A percentile compares a stretch with the other conserved stretches of the same genome.
Evolutionary conservation across 2,888 invertebrate species (phyloP).

Genomic region (Amphipoea oculea): DNA sequence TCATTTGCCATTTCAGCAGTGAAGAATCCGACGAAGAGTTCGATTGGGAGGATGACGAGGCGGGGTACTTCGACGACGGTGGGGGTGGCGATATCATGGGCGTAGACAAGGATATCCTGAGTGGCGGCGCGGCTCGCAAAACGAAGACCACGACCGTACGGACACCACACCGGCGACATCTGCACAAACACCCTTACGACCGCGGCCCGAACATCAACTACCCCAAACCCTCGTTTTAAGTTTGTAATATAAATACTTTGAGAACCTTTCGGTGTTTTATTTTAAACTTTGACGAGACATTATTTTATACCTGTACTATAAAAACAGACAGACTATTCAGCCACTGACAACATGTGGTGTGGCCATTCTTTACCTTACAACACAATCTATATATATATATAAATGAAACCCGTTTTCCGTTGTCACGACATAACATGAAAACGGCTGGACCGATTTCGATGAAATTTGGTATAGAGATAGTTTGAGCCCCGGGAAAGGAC

Average conservation of each 20-base stretch:
- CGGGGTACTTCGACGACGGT: constrained; percentile 80
- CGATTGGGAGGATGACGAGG: constrained; percentile 80
- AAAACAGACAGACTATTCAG: background rate
- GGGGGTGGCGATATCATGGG: constrained; percentile 82
- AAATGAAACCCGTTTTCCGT: too few species aligned
- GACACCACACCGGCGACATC: constrained; percentile 87
- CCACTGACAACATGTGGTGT: background rate
- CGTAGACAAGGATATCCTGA: constrained; percentile 79
- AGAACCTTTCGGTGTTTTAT: constrained; percentile 41
- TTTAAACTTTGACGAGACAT: constrained; percentile 4
- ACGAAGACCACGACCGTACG: constrained; percentile 72
- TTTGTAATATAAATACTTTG: constrained; percentile 48
- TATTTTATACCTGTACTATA: background rate
- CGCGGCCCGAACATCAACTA: constrained; percentile 79
- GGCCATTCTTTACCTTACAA: background rate
- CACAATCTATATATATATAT: too few species aligned
- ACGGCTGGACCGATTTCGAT: too few species aligned
- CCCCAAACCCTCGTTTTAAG: constrained; percentile 51
- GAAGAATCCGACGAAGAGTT: constrained; percentile 79
- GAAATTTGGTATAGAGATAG: too few species aligned
- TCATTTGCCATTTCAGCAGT: constrained; percentile 25
- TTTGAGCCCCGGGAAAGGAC: too few species aligned
- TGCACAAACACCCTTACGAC: constrained; percentile 89
- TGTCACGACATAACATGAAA: too few species aligned
- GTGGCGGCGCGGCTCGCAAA: constrained; percentile 55